Evolutionary conservation across 2,797 vertebrate genomes (phyloP).

Genomic region (Limnodromus scolopaceus): DNA sequence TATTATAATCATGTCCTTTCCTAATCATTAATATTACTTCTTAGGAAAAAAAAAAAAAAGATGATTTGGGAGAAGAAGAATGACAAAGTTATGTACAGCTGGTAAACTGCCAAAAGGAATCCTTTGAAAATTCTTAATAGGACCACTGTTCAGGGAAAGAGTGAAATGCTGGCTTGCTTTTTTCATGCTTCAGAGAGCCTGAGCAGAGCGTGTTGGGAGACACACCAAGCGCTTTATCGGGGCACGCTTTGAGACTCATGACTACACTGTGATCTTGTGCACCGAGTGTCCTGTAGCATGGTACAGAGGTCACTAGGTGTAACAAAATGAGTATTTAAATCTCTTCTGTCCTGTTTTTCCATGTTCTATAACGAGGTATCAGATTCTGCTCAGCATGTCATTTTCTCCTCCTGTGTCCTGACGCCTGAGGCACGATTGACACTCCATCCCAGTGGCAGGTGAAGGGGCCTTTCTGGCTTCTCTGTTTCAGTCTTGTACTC

Average conservation of each 20-base stretch:
- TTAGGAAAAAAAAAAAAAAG: not conserved
- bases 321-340: not conserved
- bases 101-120: not conserved
- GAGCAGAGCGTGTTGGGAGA: not conserved
- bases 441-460: not conserved
- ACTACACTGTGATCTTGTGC: not conserved
- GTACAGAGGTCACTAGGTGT: not conserved
- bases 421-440: not conserved
- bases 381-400: not conserved
- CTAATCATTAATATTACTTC: not conserved
- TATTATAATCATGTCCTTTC: not conserved
- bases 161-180: not conserved
- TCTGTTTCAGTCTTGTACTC: not conserved
- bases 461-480: not conserved
- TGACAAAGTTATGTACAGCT: not conserved
- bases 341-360: not conserved
- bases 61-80: not conserved
- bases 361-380: not conserved
- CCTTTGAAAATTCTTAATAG: not conserved
- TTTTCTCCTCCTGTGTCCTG: not conserved
- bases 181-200: not conserved
- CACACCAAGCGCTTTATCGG: rapidly evolving
- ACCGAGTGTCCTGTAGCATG: rapidly evolving
- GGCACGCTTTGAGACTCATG: not conserved
- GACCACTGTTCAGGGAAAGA: not conserved